Percentiles rank a stretch among this genome's conserved stretches.
Evolutionary conservation across 2,113 vertebrate genomes (phyloP).

Genomic region (Ancistrus triradiatus): DNA sequence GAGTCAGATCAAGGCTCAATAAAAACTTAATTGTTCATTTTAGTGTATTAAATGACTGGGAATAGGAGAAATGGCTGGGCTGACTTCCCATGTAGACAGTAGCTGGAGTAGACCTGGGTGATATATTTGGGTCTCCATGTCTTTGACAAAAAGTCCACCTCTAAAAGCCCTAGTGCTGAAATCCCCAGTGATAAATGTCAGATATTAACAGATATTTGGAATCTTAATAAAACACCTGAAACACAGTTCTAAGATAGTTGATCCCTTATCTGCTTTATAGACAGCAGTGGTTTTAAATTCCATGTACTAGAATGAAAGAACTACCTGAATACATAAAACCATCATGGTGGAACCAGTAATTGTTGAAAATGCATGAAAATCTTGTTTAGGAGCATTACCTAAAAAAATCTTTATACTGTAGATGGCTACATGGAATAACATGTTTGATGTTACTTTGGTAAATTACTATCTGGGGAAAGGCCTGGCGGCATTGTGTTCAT

Average conservation of each 20-base stretch:
- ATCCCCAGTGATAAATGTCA: conserved; percentile 62
- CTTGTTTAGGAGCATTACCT: too few species aligned
- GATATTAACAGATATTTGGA: conserved; percentile 48
- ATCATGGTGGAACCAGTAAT: too few species aligned
- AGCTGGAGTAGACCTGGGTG: conserved; percentile 55
- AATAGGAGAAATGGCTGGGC: too few species aligned
- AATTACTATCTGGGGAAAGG: too few species aligned
- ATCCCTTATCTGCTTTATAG: neutral
- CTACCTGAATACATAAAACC: too few species aligned
- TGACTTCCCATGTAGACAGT: conserved; percentile 56
- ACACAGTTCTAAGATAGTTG: conserved; percentile 45
- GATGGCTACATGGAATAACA: too few species aligned
- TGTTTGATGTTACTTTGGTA: too few species aligned
- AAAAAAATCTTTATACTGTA: too few species aligned
- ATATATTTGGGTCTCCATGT: conserved; percentile 64
- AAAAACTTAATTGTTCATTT: neutral
- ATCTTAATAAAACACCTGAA: conserved; percentile 64
- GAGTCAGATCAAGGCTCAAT: neutral
- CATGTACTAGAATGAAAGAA: too few species aligned
- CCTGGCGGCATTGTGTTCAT: too few species aligned
- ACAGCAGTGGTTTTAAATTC: neutral
- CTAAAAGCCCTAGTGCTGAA: conserved; percentile 71
- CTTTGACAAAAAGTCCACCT: conserved; percentile 68
- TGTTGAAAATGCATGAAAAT: too few species aligned
- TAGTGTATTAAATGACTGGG: too few species aligned